Percentiles rank a stretch among this genome's conserved stretches.
Evolutionary conservation across 2,113 vertebrate genomes (phyloP).

Genomic region (Euleptes europaea): DNA sequence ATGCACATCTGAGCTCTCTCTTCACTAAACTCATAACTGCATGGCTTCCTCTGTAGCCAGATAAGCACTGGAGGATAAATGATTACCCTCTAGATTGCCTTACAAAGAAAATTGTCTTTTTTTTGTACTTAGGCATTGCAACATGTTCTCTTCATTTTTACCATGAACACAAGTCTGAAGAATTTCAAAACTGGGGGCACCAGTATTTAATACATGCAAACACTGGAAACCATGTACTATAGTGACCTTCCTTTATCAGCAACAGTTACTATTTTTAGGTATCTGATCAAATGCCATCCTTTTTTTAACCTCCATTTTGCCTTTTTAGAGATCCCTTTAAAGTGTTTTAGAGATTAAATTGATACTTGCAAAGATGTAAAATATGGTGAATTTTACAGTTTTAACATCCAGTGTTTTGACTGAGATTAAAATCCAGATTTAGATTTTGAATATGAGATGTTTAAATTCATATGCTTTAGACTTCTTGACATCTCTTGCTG

Average conservation of each 20-base stretch:
- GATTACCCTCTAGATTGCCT: constrained; percentile 4
- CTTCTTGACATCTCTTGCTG: no score
- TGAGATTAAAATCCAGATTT: no score
- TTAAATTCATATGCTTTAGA: no score
- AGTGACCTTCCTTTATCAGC: not conserved
- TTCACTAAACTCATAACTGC: constrained; percentile 34
- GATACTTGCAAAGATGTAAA: no score
- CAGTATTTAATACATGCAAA: not conserved
- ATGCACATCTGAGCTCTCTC: not conserved
- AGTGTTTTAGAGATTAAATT: no score
- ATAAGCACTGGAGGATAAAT: constrained; percentile 5
- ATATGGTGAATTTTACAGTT: no score
- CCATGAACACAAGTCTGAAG: not conserved
- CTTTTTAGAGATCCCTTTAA: no score
- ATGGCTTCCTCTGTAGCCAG: constrained; percentile 23
- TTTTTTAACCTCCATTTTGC: no score
- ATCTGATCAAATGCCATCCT: not conserved
- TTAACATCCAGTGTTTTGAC: no score
- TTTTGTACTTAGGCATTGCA: not conserved
- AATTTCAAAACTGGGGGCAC: constrained; percentile 6
- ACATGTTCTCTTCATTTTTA: not conserved
- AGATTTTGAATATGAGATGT: no score
- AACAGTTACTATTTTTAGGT: not conserved
- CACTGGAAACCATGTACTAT: not conserved
- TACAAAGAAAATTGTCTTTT: not conserved